phyloP scores from a whole-genome alignment of 2,797 vertebrate species.

The Lacerta bilineata region DNA sequence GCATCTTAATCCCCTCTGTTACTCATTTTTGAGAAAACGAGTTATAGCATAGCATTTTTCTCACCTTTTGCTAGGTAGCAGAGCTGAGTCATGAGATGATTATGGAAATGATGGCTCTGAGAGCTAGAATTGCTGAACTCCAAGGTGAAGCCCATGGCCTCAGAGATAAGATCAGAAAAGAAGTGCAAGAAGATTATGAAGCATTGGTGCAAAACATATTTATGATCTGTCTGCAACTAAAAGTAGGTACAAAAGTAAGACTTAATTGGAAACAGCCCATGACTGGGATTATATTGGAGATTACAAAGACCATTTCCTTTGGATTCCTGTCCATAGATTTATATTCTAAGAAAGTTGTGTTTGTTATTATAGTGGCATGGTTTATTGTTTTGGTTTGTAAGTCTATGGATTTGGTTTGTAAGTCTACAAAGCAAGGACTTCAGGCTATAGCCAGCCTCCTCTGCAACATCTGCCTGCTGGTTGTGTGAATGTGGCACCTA shows the following conservation, averaged over 20 bases:
- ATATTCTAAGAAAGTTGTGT: too few species aligned
- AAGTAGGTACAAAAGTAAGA: constrained; percentile 73
- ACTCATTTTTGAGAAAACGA: neutral
- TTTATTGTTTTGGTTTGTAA: too few species aligned
- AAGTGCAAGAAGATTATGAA: constrained; percentile 78
- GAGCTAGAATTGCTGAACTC: constrained; percentile 72
- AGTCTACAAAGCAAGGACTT: too few species aligned
- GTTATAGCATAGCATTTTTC: constrained; percentile 14
- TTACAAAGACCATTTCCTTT: too few species aligned
- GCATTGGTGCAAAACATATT: constrained; percentile 79
- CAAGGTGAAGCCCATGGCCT: constrained; percentile 77
- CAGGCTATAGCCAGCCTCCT: too few species aligned
- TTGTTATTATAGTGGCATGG: too few species aligned
- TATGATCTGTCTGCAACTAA: constrained; percentile 79
- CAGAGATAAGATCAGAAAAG: constrained; percentile 75
- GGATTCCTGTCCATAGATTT: too few species aligned
- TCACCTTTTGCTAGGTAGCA: constrained; percentile 67
- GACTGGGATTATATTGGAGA: too few species aligned
- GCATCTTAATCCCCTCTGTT: neutral
- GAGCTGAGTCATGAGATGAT: constrained; percentile 79
- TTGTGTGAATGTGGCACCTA: too few species aligned
- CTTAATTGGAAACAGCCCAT: too few species aligned
- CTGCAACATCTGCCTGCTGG: too few species aligned
- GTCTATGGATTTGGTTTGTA: too few species aligned
- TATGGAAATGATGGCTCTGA: constrained; percentile 81